phyloP scores from a whole-genome alignment of 2,113 vertebrate species.

The Callipepla squamata region DNA sequence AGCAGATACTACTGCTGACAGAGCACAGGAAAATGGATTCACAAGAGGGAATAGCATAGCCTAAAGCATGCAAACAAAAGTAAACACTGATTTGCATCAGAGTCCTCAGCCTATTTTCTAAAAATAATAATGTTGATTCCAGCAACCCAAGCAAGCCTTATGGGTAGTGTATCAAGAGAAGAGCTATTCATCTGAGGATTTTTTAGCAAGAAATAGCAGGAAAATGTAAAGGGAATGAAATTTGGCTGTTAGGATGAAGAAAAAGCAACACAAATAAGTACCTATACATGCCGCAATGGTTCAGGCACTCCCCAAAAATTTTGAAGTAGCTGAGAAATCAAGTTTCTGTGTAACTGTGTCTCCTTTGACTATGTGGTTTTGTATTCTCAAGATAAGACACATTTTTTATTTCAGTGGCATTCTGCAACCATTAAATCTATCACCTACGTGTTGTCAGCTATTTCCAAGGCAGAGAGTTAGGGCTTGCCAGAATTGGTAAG shows the following conservation, averaged over 20 bases:
- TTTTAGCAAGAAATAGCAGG: not conserved
- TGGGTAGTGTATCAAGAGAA: not conserved
- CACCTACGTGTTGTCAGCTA: not conserved
- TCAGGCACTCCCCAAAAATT: not conserved
- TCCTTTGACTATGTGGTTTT: not conserved
- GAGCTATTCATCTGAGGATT: not conserved
- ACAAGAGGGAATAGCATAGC: not conserved
- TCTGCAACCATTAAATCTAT: not conserved
- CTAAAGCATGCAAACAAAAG: constrained; percentile 3
- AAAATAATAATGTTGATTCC: constrained; percentile 55
- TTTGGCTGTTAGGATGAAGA: not conserved
- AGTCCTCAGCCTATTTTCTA: not conserved
- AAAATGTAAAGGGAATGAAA: not conserved
- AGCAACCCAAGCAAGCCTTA: not conserved
- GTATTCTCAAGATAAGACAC: not conserved
- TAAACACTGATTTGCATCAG: constrained; percentile 4
- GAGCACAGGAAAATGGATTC: constrained; percentile 25
- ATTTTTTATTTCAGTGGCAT: not conserved
- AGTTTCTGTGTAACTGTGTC: not conserved
- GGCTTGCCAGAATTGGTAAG: not conserved
- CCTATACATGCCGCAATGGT: not conserved
- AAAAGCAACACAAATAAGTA: not conserved
- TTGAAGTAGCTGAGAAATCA: not conserved
- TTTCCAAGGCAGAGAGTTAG: not conserved
- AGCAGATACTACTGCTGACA: constrained; percentile 4